These are phyloP conservation scores for Scaeva pyrastri DNA, from an alignment of 2,888 invertebrate species.

Conservation along the genomic window DNA sequence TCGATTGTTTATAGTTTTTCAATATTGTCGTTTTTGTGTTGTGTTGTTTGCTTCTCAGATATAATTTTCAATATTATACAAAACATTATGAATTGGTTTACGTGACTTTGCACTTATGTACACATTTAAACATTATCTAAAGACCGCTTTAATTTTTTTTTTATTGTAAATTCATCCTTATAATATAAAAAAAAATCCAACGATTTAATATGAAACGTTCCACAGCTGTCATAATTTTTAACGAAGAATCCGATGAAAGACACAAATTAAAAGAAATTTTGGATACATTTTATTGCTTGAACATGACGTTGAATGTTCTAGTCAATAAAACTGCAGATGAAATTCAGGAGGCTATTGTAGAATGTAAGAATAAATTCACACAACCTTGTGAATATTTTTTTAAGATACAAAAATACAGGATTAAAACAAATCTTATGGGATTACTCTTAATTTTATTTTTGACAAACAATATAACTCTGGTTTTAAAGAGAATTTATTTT, in stretches of 20 bases:
- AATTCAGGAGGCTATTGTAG: slow-evolving; percentile 8
- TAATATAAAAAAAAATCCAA: not conserved
- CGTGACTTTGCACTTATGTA: not conserved
- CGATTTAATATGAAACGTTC: slow-evolving; percentile 1
- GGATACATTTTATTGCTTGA: slow-evolving; percentile 19
- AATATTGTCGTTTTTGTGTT: not conserved
- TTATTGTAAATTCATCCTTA: not conserved
- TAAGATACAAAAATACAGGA: too few relatives aligned
- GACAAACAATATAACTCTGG: too few relatives aligned
- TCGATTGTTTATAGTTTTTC: not conserved
- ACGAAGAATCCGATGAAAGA: slow-evolving; percentile 15
- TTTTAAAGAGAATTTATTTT: too few relatives aligned
- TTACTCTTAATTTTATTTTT: too few relatives aligned
- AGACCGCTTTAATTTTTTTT: not conserved
- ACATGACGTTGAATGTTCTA: not conserved
- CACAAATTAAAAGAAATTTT: not conserved
- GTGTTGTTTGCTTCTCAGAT: not conserved
- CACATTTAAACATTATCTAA: not conserved
- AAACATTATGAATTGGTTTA: not conserved
- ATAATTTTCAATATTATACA: not conserved
- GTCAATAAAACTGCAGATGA: slow-evolving; percentile 15
- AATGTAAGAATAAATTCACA: slow-evolving; percentile 10
- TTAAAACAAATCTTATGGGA: too few relatives aligned
- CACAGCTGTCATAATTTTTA: slow-evolving; percentile 32
- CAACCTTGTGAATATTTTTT: not conserved